Conservation (phyloP, 2,797 vertebrate genomes). For the Liparis tanakae region DNA sequence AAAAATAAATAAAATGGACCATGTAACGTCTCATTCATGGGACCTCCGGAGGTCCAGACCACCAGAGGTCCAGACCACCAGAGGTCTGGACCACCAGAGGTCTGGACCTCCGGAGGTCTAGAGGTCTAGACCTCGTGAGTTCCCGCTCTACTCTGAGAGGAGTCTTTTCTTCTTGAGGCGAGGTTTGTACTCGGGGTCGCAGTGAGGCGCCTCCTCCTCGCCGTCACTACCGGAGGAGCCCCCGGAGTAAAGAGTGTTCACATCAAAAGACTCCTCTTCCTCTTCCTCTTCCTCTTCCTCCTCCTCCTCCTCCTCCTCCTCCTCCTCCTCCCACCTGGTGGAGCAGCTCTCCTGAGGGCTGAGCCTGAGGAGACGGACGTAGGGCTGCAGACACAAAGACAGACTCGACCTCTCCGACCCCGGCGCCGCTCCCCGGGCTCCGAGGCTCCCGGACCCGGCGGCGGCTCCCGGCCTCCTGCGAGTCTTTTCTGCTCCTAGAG, state of each 20-base stretch:
- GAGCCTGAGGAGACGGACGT: constrained; percentile 71
- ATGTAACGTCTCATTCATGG: too few relatives aligned
- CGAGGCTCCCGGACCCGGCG: neutral
- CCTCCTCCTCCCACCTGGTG: neutral
- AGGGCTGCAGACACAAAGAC: constrained; percentile 67
- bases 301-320: too few relatives aligned
- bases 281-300: constrained; percentile 12
- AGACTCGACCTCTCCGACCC: constrained; percentile 62
- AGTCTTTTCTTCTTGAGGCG: constrained; percentile 37
- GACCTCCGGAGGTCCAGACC: too few relatives aligned
- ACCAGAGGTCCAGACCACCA: too few relatives aligned
- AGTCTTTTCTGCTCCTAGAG: neutral
- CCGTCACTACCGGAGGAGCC: constrained; percentile 47
- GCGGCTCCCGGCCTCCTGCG: rapidly evolving
- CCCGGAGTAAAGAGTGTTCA: constrained; percentile 69
- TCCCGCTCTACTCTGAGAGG: neutral
- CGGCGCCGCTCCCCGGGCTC: neutral
- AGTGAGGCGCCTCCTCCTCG: constrained; percentile 32
- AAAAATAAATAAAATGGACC: too few relatives aligned
- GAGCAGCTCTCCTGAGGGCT: constrained; percentile 34
- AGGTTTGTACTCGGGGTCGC: constrained; percentile 73
- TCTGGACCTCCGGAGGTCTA: neutral
- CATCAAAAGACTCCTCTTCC: constrained; percentile 58
- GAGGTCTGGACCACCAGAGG: too few relatives aligned
- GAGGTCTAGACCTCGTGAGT: neutral